Percentiles rank a stretch among this genome's conserved stretches.
These are phyloP conservation scores for Acrossocheilus wenchowensis DNA, from an alignment of 2,797 vertebrate genomes.

Conservation along the genomic window DNA sequence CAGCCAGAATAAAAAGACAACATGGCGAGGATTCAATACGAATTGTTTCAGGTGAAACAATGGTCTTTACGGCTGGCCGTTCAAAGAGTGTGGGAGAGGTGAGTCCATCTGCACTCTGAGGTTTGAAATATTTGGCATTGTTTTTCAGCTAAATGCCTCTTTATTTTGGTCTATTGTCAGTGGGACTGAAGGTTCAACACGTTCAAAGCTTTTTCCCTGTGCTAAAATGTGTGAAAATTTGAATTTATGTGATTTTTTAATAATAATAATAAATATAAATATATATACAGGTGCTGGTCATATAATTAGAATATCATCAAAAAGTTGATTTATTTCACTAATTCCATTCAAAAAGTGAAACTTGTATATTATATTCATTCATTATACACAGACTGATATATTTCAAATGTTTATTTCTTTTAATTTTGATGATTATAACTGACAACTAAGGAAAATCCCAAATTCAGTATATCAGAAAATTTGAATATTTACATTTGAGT, in stretches of 20 bases:
- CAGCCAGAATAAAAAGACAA: constrained; percentile 75
- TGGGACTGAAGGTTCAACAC: constrained; percentile 5
- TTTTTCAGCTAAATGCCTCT: constrained; percentile 62
- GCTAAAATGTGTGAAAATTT: neutral
- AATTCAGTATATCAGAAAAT: too few relatives aligned
- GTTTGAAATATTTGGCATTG: constrained; percentile 51
- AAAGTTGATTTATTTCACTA: too few relatives aligned
- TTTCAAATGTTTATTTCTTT: too few relatives aligned
- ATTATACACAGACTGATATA: too few relatives aligned
- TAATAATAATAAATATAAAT: too few relatives aligned
- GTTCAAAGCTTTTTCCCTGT: constrained; percentile 10
- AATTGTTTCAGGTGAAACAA: constrained; percentile 81
- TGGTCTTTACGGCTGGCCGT: constrained; percentile 67
- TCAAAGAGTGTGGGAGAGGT: constrained; percentile 78
- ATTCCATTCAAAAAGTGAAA: too few relatives aligned
- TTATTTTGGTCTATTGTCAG: constrained; percentile 37
- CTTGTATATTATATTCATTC: too few relatives aligned
- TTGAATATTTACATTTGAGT: too few relatives aligned
- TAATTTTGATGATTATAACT: too few relatives aligned
- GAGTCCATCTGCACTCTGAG: constrained; percentile 66
- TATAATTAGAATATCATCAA: too few relatives aligned
- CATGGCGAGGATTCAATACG: constrained; percentile 77
- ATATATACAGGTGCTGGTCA: too few relatives aligned
- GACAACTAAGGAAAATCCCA: too few relatives aligned
- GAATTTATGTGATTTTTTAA: neutral